These are phyloP conservation scores for Triops cancriformis DNA, from an alignment of 1,140 invertebrate genomes.

Conservation along the genomic window DNA sequence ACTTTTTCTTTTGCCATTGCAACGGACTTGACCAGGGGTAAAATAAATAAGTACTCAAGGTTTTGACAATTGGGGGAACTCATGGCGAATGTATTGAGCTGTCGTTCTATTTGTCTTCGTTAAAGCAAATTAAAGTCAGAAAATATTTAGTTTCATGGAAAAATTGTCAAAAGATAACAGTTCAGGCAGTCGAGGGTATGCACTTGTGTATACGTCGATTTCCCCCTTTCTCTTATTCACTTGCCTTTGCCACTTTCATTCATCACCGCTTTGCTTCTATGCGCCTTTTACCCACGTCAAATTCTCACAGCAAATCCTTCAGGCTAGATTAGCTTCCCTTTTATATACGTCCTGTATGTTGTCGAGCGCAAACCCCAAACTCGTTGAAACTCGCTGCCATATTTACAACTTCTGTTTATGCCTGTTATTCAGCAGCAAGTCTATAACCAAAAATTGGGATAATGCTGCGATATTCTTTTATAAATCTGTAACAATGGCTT, in stretches of 20 bases:
- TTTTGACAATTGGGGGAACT: too few species aligned
- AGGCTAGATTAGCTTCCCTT: constrained; percentile 4
- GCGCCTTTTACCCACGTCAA: neutral
- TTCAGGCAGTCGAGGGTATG: neutral
- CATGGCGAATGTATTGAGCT: too few species aligned
- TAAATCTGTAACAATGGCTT: neutral
- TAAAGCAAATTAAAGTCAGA: too few species aligned
- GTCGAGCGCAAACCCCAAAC: neutral
- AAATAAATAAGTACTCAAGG: neutral
- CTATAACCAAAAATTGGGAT: neutral
- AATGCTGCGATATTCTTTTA: neutral
- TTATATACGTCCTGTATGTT: neutral
- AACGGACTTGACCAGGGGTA: neutral
- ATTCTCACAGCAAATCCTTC: constrained; percentile 4
- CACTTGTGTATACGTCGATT: neutral
- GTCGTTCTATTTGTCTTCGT: too few species aligned
- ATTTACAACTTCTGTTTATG: neutral
- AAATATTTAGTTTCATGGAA: neutral
- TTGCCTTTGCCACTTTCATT: neutral
- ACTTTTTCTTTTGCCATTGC: neutral
- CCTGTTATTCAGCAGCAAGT: neutral
- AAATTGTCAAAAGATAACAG: neutral
- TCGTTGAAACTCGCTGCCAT: neutral
- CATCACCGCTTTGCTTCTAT: neutral
- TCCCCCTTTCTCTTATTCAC: neutral